Base-by-base conservation (phyloP, 2,113 vertebrate genomes). In the Leiothrix lutea region DNA sequence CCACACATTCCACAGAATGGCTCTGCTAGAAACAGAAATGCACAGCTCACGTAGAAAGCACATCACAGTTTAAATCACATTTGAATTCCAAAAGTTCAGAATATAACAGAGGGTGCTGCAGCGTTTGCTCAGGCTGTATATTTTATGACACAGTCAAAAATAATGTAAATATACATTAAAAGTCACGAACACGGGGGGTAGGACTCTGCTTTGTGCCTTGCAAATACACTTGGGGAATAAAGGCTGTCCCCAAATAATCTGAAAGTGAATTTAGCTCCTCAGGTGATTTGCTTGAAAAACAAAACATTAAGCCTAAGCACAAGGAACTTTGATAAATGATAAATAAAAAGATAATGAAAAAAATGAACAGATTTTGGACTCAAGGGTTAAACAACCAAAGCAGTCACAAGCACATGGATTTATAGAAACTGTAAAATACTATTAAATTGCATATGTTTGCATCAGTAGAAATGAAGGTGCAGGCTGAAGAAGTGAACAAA, bases 21-120 rank as follows among this genome's bases (percentile, higher is more conserved):
- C 22, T 74, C 16, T 35, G 20, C 42, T 22, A 21, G 2, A 24
- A 45, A 28, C 9, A 81, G 33, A 33, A 17, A 24, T 3, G 8
- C 10, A 1, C 4, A 45, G 44, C 57, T 50, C 2, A 0, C 1
- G 0, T 11, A 40, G 28, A 92, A 74, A 58, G 10, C 58, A 45
- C 9, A 9, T 5, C 1, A 1, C 69, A 20, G 4, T 74, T 57
- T 16, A 56, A 90, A 69, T 13, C 79, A 17, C 53, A 72, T 40
- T 85, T 45, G 25, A 75, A 75, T 80, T 88, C 71, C 74, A 45
- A 56, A 60, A 25, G 19, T 47, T 87, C 57, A 64, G 48, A 64
- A 16, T 26, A 26, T 28, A 94, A 31, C 20, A 14, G 17, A 38
- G 16, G 7, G 26, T 6, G 3, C 33, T 60, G 72, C 60, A 74